A percentile compares a stretch with the other conserved stretches of the same genome.
These are phyloP conservation scores for Synergus japonicus DNA, from an alignment of 2,888 invertebrate genomes.

Conservation along the genomic window DNA sequence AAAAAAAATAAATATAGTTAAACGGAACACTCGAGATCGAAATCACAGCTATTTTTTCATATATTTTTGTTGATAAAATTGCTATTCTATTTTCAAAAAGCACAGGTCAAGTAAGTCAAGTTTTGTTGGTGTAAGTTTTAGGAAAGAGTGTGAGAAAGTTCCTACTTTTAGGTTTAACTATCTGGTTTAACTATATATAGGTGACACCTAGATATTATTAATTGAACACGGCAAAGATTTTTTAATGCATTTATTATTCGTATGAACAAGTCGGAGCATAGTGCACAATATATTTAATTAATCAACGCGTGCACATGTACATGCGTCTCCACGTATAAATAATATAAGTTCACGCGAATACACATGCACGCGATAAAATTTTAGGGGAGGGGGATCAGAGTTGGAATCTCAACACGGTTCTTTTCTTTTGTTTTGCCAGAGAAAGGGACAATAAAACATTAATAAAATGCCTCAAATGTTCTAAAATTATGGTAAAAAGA, in stretches of 20 bases:
- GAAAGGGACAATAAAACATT: background rate
- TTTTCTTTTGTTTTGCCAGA: constrained; percentile 60
- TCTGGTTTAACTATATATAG: too few relatives aligned
- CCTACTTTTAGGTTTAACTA: too few relatives aligned
- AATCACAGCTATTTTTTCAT: too few relatives aligned
- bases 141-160: too few relatives aligned
- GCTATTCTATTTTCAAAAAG: too few relatives aligned
- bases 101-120: too few relatives aligned
- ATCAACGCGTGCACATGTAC: constrained; percentile 55
- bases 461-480: background rate
- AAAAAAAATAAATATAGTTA: too few relatives aligned
- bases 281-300: constrained; percentile 75
- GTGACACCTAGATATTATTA: background rate
- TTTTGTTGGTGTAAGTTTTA: too few relatives aligned
- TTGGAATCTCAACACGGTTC: constrained; percentile 75
- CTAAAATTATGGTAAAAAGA: background rate
- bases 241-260: constrained; percentile 73
- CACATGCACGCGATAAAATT: constrained; percentile 31
- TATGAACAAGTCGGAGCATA: constrained; percentile 76
- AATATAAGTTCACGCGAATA: constrained; percentile 52
- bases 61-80: too few relatives aligned
- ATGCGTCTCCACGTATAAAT: constrained; percentile 57
- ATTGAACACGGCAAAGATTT: constrained; percentile 54
- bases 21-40: too few relatives aligned
- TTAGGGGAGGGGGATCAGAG: constrained; percentile 70